Evolutionary conservation across 2,113 vertebrate genomes (phyloP), one percentile per base, ranked within the genome.

Genomic region (Hemicordylus capensis): DNA sequence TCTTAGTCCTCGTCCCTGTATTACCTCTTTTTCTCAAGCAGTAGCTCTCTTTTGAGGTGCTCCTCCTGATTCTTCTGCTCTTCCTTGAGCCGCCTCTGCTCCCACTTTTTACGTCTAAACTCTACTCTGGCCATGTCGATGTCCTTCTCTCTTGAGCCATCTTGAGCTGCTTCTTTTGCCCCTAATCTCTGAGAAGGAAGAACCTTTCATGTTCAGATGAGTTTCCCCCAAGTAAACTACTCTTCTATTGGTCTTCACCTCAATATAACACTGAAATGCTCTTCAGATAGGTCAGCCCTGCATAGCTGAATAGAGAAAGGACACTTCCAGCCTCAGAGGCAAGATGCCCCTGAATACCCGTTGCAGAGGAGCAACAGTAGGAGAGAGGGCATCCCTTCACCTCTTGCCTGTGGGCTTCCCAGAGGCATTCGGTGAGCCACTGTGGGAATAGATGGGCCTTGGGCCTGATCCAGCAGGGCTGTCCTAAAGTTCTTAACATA

Each of bases 21-120:
- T 81, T 83, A 95, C 94, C 93, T 93, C 81, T 90, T 93, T 59
- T 7, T 83, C 64, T 91, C 84, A 42, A 64, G 58, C 76, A 0
- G 0, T n/a, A 80, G 78, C 67, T 85, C 81, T 22, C 0, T 0
- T 11, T 0, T 63, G n/a, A 56, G 66, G 54, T 59, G 24, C 1
- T 90, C 85, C 51, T 88, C 92, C 15, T 88, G 44, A 22, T 78
- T 85, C 85, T 94, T 85, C 79, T 92, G 89, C 69, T 91, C 24
- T 61, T 85, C 92, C 80, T 86, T 90, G 83, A 70, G 79, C 78
- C 79, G 88, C 73, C 91, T 93, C 86, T 91, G 78, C 0, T 93
- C 87, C 34, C 89, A 82, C 73, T 91, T 89, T 58, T 12, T 2
- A 67, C 75, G 91, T 79, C 67, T 91, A 76, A 89, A 88, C 77